A percentile compares a stretch with the other conserved stretches of the same genome.
phyloP scores from a whole-genome alignment of 2,797 vertebrate species.

The Synaphobranchus kaupii region DNA sequence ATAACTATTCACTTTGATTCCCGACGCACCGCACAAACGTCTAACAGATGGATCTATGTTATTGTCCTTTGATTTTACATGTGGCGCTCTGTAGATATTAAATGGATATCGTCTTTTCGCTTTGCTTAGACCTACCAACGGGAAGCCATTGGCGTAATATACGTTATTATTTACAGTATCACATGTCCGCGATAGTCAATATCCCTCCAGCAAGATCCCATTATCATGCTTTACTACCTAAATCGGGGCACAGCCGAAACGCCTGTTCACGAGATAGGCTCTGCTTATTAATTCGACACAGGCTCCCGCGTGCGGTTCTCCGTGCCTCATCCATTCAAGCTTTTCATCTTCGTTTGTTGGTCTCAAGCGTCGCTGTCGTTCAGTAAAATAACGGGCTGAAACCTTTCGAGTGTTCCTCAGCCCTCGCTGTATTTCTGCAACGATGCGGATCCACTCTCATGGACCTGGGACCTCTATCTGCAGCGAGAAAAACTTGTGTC shows the following conservation, averaged over 20 bases:
- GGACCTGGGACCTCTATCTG: conserved; percentile 36
- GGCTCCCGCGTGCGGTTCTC: not conserved
- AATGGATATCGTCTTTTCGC: not conserved
- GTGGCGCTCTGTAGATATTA: not conserved
- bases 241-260: not conserved
- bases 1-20: not conserved
- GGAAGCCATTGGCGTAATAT: not conserved
- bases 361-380: not conserved
- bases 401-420: not conserved
- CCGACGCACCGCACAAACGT: not conserved
- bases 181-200: not conserved
- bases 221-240: not conserved
- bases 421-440: not conserved
- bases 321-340: not conserved
- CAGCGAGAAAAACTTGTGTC: conserved; percentile 41
- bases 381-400: not conserved
- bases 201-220: not conserved
- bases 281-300: not conserved
- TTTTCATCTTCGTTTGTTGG: not conserved
- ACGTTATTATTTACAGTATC: not conserved
- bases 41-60: not conserved
- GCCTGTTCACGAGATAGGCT: not conserved
- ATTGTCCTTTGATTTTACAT: not conserved
- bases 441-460: not conserved
- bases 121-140: not conserved